Evolutionary conservation across 2,888 invertebrate species (phyloP).

Genomic region (Synanthedon andrenaeformis): DNA sequence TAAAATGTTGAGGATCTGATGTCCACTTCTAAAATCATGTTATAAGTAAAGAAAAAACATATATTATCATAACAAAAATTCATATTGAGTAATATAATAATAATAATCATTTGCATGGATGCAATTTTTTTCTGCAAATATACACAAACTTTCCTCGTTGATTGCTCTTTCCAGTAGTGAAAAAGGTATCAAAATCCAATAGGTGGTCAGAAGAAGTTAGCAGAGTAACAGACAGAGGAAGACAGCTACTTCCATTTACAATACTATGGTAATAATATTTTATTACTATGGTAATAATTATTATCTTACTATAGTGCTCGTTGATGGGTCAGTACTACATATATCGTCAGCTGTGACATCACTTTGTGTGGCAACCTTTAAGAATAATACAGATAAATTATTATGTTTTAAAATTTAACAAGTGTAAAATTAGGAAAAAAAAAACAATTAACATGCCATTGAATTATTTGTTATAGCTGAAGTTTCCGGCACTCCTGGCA

Average conservation of each 20-base stretch:
- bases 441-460: constrained; percentile 17
- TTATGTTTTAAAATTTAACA: background rate
- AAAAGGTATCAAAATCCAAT: too few relatives aligned
- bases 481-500: constrained; percentile 40
- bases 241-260: too few relatives aligned
- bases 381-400: background rate
- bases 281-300: too few relatives aligned
- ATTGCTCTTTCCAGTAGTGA: too few relatives aligned
- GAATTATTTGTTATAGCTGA: constrained; percentile 19
- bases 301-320: constrained; percentile 25
- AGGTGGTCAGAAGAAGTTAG: too few relatives aligned
- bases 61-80: background rate
- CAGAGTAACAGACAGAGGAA: too few relatives aligned
- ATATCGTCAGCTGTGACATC: constrained; percentile 20
- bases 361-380: constrained; percentile 20
- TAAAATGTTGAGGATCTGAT: constrained; percentile 28
- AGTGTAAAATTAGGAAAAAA: background rate
- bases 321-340: constrained; percentile 24
- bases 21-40: constrained; percentile 31
- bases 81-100: background rate
- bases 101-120: background rate
- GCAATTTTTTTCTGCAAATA: background rate
- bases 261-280: too few relatives aligned
- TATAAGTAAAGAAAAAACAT: background rate
- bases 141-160: too few relatives aligned